Evolutionary conservation across 2,113 vertebrate species (phyloP), one percentile per base, ranked within the genome.

Genomic region (Proterorhinus semilunaris): DNA sequence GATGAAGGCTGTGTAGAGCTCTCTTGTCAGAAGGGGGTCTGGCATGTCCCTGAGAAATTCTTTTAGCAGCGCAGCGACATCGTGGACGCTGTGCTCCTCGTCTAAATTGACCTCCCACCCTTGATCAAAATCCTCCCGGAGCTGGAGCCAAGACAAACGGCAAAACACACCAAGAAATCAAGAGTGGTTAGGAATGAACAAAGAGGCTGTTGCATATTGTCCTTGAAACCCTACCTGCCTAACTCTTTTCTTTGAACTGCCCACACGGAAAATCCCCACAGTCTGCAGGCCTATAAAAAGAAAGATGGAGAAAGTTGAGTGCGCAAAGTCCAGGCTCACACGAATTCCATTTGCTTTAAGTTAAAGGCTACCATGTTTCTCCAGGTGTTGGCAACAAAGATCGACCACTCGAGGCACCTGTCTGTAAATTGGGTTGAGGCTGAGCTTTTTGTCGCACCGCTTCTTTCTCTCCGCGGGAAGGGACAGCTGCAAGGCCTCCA

Each of bases 211-310:
- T 50, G 8, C 66, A 51, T 36, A 21, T 42, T 15, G 61, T 64
- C 5, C 5, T 54, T 57, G 54, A 46, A 17, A 7, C 5, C 48
- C 87, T 92, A 98, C 98, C 95, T 99, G 97, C 86, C 95, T 93
- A 66, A 99, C 96, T 94, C 97, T 93, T 87, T 98, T 99, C 92
- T 97, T 99, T 76, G 97, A 99, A 83, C 97, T 98, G 83, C 98
- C 98, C 68, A 99, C 94, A 80, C 98, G 93, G 90, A 99, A 99
- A 88, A 99, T 99, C 72, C 98, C 98, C 65, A 99, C 96, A 10
- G 96, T 99, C 74, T 98, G 95, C 51, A 99, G 93, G 81, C 95
- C 98, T 99, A 3, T 3, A 36, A 74, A 48, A 27, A 89, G 3
- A 72, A 71, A 80, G 61, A 79, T 42, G 61, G 51, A 53, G 49